These are phyloP conservation scores for Porites divaricata DNA, from an alignment of 92 coral and sea anemone species.

Conservation along the genomic window DNA sequence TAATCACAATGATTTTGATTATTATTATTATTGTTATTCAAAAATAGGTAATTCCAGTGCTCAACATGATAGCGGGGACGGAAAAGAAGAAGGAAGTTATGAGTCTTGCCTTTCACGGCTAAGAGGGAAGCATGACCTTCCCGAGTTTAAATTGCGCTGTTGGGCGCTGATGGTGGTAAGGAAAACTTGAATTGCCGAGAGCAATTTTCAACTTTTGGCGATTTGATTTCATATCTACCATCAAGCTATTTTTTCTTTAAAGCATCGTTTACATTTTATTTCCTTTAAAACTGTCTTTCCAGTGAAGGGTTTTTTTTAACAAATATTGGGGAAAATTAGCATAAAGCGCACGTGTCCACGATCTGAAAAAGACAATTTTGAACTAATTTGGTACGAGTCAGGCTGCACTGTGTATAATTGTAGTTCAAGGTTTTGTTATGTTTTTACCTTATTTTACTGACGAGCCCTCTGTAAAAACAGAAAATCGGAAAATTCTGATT, in stretches of 20 bases:
- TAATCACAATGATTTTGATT: slow-evolving; percentile 8
- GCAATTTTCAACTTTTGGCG: slow-evolving; percentile 7
- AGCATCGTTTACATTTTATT: no score
- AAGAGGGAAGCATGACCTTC: no score
- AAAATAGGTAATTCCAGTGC: slow-evolving; percentile 18
- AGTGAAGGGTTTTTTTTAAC: slow-evolving; percentile 3
- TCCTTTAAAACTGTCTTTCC: not conserved
- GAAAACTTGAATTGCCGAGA: slow-evolving; percentile 2
- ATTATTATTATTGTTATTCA: slow-evolving; percentile 10
- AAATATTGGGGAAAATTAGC: not conserved
- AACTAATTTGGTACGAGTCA: slow-evolving; percentile 3
- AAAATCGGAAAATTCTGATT: not conserved
- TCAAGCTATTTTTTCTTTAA: no score
- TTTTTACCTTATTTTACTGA: slow-evolving; percentile 20
- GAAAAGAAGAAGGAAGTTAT: slow-evolving; percentile 9
- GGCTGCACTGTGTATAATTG: not conserved
- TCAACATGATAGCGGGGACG: not conserved
- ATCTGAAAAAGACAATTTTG: no score
- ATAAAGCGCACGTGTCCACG: no score
- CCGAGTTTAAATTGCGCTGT: not conserved
- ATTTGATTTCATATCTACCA: not conserved
- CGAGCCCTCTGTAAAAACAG: slow-evolving; percentile 23
- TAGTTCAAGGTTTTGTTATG: slow-evolving; percentile 15
- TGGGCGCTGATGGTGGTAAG: slow-evolving; percentile 40
- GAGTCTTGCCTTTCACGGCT: not conserved